Percentiles rank a stretch among this genome's conserved stretches.
These are phyloP conservation scores for Halotydeus destructor DNA, from an alignment of 1,140 invertebrate genomes.

Conservation along the genomic window DNA sequence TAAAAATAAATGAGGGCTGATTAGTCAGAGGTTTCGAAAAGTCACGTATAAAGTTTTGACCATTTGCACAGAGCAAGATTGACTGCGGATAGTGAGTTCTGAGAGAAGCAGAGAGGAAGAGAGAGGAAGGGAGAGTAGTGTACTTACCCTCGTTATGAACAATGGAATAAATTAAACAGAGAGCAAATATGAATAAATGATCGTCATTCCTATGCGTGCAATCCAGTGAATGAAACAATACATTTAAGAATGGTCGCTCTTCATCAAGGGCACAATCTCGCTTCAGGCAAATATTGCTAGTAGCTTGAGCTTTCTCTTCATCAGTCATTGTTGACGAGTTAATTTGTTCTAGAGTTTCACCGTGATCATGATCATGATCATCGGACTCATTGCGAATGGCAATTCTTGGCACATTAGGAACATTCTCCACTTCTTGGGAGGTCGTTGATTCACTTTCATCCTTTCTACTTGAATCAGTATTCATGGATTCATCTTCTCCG, in stretches of 20 bases:
- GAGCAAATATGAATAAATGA: constrained; percentile 70
- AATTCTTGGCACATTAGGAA: background rate
- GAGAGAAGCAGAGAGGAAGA: constrained; percentile 9
- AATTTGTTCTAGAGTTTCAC: background rate
- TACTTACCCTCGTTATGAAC: constrained; percentile 68
- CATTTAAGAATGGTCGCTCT: constrained; percentile 62
- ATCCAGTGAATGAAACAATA: constrained; percentile 48
- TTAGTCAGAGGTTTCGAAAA: too few relatives aligned
- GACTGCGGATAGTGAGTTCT: background rate
- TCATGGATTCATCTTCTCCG: constrained; percentile 3
- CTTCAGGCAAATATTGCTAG: constrained; percentile 10
- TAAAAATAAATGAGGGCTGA: too few relatives aligned
- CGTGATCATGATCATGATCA: background rate
- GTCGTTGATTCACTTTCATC: background rate
- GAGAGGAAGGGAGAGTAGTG: constrained; percentile 6
- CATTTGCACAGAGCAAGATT: background rate
- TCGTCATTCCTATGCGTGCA: constrained; percentile 73
- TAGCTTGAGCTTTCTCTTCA: constrained; percentile 46
- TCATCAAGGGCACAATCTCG: constrained; percentile 14
- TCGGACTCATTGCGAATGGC: background rate
- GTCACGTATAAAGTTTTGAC: background rate
- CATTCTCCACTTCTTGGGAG: background rate
- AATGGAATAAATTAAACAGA: constrained; percentile 80
- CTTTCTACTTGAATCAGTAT: constrained; percentile 5
- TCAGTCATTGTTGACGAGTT: constrained; percentile 42